phyloP scores from a whole-genome alignment of 2,113 vertebrate genomes.

The Naja naja region DNA sequence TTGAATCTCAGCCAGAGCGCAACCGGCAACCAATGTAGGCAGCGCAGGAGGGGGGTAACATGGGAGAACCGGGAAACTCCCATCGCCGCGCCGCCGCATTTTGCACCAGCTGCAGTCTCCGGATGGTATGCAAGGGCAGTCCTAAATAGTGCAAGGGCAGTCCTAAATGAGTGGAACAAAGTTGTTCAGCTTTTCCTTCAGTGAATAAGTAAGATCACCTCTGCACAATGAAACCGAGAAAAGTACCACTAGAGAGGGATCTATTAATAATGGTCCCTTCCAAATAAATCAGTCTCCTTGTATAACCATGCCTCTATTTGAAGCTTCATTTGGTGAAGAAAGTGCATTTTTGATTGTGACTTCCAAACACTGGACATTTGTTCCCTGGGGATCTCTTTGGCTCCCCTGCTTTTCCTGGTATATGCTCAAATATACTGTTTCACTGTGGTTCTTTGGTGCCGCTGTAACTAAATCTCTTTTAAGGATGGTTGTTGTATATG shows the following conservation, averaged over 20 bases:
- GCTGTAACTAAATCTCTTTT: neutral
- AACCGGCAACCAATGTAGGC: too few relatives aligned
- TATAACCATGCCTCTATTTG: neutral
- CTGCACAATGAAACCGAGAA: neutral
- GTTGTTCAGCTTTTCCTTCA: neutral
- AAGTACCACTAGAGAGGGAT: neutral
- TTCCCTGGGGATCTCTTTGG: neutral
- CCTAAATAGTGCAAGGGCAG: too few relatives aligned
- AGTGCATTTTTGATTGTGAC: neutral
- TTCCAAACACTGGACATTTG: neutral
- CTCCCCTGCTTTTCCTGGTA: neutral
- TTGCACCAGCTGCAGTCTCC: too few relatives aligned
- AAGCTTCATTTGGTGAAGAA: neutral
- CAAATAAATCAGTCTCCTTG: neutral
- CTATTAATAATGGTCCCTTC: neutral
- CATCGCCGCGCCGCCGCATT: too few relatives aligned
- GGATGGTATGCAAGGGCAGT: too few relatives aligned
- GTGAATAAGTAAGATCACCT: neutral
- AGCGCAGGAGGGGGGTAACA: too few relatives aligned
- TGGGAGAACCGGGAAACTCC: too few relatives aligned
- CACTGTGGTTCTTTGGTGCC: neutral
- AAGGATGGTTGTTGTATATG: neutral
- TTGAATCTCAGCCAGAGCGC: too few relatives aligned
- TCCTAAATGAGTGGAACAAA: neutral
- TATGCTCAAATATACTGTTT: neutral